Evolutionary conservation across 2,797 vertebrate species (phyloP).

Genomic region (Coluber constrictor): DNA sequence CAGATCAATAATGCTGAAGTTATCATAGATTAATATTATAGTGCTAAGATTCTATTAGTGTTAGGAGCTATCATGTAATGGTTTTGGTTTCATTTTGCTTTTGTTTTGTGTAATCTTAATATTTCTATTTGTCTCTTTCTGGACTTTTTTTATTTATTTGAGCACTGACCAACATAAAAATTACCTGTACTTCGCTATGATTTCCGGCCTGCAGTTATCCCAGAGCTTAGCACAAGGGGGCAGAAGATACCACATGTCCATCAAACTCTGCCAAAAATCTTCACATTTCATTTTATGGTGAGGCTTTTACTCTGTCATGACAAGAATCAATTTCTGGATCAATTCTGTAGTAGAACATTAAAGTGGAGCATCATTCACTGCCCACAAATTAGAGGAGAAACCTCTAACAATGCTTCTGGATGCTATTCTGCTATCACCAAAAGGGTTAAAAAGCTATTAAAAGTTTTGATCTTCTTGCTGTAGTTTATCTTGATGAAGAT

Average conservation of each 20-base stretch:
- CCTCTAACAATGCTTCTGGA: not conserved
- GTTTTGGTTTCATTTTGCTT: not conserved
- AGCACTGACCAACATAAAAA: not conserved
- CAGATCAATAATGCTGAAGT: not conserved
- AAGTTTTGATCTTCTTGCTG: not conserved
- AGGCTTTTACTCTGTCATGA: not conserved
- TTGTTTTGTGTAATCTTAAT: not conserved
- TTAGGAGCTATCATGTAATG: not conserved
- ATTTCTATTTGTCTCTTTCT: not conserved
- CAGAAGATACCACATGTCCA: not conserved
- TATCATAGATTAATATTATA: not conserved
- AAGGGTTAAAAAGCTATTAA: not conserved
- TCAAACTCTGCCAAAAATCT: not conserved
- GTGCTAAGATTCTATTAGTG: not conserved
- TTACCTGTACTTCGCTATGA: not conserved
- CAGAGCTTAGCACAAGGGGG: not conserved
- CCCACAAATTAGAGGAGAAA: not conserved
- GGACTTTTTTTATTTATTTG: not conserved
- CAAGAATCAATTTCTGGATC: not conserved
- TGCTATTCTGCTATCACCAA: not conserved
- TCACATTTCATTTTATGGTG: not conserved
- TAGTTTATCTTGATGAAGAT: not conserved
- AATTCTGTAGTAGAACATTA: not conserved
- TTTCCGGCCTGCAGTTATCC: not conserved
- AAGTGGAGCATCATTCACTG: not conserved